Percentiles rank a stretch among this genome's conserved stretches.
phyloP scores from a whole-genome alignment of 2,888 invertebrate species.

The Antheraea yamamai region DNA sequence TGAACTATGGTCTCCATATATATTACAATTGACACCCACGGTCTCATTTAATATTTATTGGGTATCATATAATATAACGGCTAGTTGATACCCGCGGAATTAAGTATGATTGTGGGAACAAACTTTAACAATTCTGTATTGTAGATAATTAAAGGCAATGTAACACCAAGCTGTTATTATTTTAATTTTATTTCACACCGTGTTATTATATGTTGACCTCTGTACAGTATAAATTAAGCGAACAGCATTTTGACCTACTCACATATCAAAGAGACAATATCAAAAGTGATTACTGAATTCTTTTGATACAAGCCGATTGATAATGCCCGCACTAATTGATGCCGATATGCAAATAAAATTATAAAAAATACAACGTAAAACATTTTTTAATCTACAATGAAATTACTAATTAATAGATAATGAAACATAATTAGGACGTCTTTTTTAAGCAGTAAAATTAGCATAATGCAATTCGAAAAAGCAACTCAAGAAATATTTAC shows the following conservation, averaged over 20 bases:
- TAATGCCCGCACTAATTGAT: not conserved
- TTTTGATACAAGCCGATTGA: not conserved
- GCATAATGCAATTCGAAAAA: no score
- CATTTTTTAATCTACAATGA: no score
- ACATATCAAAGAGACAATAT: not conserved
- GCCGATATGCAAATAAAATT: not conserved
- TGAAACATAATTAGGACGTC: no score
- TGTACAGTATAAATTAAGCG: conserved; percentile 10
- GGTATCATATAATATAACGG: conserved; percentile 65
- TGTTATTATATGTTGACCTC: conserved; percentile 26
- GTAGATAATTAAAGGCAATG: conserved; percentile 36
- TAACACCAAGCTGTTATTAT: conserved; percentile 23
- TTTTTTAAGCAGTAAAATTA: no score
- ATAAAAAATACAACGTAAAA: not conserved
- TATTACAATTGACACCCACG: conserved; percentile 66
- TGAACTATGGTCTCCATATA: conserved; percentile 51
- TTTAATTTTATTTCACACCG: conserved; percentile 30
- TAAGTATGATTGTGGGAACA: conserved; percentile 59
- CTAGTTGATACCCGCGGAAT: conserved; percentile 62
- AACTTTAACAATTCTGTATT: conserved; percentile 41
- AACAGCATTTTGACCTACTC: conserved; percentile 5
- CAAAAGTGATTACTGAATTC: not conserved
- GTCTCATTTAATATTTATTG: conserved; percentile 76
- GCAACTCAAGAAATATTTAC: no score
- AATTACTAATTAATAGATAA: no score